A percentile compares a stretch with the other conserved stretches of the same genome.
These are phyloP conservation scores for Adelognathus sp. DNA, from an alignment of 2,888 invertebrate genomes.

Conservation along the genomic window DNA sequence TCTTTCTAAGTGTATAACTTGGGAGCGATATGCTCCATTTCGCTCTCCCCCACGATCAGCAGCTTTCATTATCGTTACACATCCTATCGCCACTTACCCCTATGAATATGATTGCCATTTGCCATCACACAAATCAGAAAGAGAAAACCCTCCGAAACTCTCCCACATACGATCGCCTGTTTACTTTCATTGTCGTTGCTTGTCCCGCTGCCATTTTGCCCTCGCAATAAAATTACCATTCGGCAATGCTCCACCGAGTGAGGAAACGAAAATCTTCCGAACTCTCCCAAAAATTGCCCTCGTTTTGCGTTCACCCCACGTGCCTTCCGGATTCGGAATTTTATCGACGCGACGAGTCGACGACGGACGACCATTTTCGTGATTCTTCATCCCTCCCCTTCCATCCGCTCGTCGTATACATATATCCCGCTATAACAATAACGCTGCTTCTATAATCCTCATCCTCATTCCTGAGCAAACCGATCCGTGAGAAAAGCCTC, in stretches of 20 bases:
- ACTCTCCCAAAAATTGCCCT: slow-evolving; percentile 40
- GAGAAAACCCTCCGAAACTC: too few relatives aligned
- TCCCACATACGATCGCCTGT: not conserved
- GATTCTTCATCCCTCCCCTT: slow-evolving; percentile 20
- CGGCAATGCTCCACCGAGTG: not conserved
- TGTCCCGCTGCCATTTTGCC: slow-evolving; percentile 2
- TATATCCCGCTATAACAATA: slow-evolving; percentile 27
- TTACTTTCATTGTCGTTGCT: slow-evolving; percentile 36
- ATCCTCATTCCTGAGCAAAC: slow-evolving; percentile 35
- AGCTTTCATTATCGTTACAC: too few relatives aligned
- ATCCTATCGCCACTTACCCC: too few relatives aligned
- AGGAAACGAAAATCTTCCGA: slow-evolving; percentile 2
- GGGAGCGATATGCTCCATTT: too few relatives aligned
- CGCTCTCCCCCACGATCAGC: too few relatives aligned
- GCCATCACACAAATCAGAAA: too few relatives aligned
- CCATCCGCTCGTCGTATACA: slow-evolving; percentile 2
- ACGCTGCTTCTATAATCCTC: slow-evolving; percentile 42
- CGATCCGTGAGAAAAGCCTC: slow-evolving; percentile 46
- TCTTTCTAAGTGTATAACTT: too few relatives aligned
- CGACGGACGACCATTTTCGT: slow-evolving; percentile 34
- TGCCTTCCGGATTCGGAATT: slow-evolving; percentile 48
- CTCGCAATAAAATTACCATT: slow-evolving; percentile 36
- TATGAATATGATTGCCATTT: too few relatives aligned
- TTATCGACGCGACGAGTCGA: slow-evolving; percentile 23
- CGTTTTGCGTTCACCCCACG: slow-evolving; percentile 11